phyloP scores from a whole-genome alignment of 1,140 invertebrate species.

The Drosophila pectinifera region DNA sequence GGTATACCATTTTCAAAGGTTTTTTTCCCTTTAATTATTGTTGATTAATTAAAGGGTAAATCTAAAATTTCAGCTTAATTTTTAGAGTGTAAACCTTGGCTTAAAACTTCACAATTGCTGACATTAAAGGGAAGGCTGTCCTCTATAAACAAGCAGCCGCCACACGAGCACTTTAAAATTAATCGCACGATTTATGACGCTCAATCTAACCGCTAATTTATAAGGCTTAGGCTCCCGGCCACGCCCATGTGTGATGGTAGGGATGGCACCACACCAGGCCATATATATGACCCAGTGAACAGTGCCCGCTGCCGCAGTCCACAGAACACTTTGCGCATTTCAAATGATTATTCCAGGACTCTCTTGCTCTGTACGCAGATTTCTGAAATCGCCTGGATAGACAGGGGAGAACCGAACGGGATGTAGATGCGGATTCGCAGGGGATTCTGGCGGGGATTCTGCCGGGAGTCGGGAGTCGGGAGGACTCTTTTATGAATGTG shows the following conservation, averaged over 20 bases:
- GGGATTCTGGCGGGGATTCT: background rate
- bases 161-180: conserved; percentile 68
- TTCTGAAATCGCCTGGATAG: conserved; percentile 36
- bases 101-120: conserved; percentile 3
- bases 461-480: no score
- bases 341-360: conserved; percentile 63
- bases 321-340: conserved; percentile 71
- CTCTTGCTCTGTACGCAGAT: conserved; percentile 43
- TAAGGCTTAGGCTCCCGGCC: conserved; percentile 59
- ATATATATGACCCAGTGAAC: background rate
- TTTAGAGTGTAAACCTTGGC: conserved; percentile 10
- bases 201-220: conserved; percentile 81
- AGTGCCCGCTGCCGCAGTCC: conserved; percentile 29
- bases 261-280: background rate
- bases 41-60: conserved; percentile 1
- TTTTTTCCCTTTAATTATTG: background rate
- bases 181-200: conserved; percentile 80
- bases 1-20: no score
- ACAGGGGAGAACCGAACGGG: conserved; percentile 1
- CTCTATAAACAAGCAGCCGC: conserved; percentile 59
- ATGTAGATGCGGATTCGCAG: conserved; percentile 14
- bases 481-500: conserved; percentile 22
- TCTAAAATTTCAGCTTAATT: background rate
- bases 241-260: conserved; percentile 1
- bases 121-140: conserved; percentile 18